A percentile compares a stretch with the other conserved stretches of the same genome.
phyloP scores from a whole-genome alignment of 2,113 vertebrate species.

The Barbus barbus region DNA sequence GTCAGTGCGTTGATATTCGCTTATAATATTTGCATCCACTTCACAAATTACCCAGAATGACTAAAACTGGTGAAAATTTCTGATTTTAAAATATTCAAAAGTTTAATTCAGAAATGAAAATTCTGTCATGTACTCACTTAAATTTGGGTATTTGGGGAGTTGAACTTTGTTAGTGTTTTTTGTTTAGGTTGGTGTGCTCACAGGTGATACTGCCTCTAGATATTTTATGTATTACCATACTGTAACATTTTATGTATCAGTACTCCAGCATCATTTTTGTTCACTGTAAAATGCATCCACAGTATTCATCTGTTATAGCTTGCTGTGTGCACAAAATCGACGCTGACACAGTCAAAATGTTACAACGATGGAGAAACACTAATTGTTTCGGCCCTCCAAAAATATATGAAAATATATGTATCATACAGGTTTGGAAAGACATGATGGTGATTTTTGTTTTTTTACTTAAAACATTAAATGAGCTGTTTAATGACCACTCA shows the following conservation, averaged over 20 bases:
- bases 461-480: neutral
- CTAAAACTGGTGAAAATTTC: too few species aligned
- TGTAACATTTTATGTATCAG: too few species aligned
- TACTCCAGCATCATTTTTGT: neutral
- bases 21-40: too few species aligned
- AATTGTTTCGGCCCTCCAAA: neutral
- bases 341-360: neutral
- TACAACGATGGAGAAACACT: neutral
- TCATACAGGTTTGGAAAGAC: too few species aligned
- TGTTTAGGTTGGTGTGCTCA: neutral
- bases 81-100: neutral
- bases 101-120: too few species aligned
- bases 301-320: neutral
- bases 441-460: too few species aligned
- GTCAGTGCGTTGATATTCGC: too few species aligned
- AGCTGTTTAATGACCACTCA: neutral
- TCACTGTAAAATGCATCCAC: neutral
- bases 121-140: too few species aligned
- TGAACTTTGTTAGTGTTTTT: neutral
- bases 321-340: neutral
- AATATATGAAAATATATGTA: too few species aligned
- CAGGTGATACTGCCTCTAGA: neutral
- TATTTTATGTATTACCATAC: too few species aligned
- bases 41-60: too few species aligned
- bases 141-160: neutral